phyloP scores from a whole-genome alignment of 2,113 vertebrate species.

The Pontoporia blainvillei region DNA sequence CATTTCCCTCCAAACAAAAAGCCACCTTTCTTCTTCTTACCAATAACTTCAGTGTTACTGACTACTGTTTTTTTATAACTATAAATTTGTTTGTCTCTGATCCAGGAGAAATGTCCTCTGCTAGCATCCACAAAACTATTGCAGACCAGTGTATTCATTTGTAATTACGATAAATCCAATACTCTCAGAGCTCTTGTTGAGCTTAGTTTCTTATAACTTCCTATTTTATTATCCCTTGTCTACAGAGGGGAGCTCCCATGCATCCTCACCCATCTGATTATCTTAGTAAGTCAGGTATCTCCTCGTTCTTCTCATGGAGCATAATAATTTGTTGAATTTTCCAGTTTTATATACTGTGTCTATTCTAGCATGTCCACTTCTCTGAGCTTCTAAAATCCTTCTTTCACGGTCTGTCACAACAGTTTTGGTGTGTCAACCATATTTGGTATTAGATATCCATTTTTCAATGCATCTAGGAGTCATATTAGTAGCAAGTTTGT shows the following conservation, averaged over 20 bases:
- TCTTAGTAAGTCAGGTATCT: background rate
- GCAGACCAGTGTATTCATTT: background rate
- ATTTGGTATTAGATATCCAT: background rate
- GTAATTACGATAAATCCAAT: background rate
- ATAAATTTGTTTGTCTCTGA: background rate
- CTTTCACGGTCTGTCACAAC: background rate
- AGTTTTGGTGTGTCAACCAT: background rate
- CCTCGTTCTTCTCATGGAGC: background rate
- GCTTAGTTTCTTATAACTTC: background rate
- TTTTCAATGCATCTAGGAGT: background rate
- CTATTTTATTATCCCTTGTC: background rate
- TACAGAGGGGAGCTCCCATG: background rate
- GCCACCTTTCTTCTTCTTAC: background rate
- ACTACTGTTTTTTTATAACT: background rate
- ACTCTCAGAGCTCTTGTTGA: background rate
- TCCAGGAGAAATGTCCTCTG: background rate
- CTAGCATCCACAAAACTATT: background rate
- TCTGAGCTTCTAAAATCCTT: background rate
- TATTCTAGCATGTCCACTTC: background rate
- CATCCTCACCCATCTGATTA: background rate
- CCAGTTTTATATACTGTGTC: background rate
- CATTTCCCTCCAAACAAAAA: background rate
- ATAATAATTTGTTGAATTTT: background rate
- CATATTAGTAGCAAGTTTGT: background rate
- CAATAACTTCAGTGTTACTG: background rate